Evolutionary conservation across 2,797 vertebrate genomes (phyloP).

Genomic region (Semotilus atromaculatus): DNA sequence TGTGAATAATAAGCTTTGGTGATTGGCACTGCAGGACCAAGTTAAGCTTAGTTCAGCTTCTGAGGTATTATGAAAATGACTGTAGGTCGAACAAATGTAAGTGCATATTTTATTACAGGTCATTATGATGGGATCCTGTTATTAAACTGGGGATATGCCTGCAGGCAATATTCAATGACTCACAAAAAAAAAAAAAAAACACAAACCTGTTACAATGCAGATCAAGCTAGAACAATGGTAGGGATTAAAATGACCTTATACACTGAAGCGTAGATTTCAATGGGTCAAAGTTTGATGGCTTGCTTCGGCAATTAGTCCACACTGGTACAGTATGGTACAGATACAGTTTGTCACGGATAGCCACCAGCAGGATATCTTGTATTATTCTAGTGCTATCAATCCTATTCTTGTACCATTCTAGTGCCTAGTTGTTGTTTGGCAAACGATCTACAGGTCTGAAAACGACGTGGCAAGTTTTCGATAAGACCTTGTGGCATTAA

Average conservation of each 20-base stretch:
- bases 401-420: too few relatives aligned
- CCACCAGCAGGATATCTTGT: neutral
- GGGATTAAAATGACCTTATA: neutral
- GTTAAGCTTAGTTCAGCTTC: neutral
- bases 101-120: neutral
- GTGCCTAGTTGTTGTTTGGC: too few relatives aligned
- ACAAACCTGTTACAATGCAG: neutral
- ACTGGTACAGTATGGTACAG: neutral
- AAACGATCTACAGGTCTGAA: neutral
- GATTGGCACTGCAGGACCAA: neutral
- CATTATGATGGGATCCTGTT: neutral
- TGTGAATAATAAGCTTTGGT: neutral
- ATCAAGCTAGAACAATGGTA: neutral
- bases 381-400: neutral
- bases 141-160: neutral
- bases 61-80: neutral
- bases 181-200: neutral
- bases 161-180: neutral
- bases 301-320: neutral
- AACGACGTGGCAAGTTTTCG: neutral
- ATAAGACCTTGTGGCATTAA: neutral
- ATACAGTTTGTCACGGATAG: neutral
- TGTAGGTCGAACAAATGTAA: neutral
- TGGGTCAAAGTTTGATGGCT: neutral
- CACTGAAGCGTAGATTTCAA: neutral